A percentile compares a stretch with the other conserved stretches of the same genome.
phyloP scores from a whole-genome alignment of 2,888 invertebrate genomes.

The Mythimna albipuncta region DNA sequence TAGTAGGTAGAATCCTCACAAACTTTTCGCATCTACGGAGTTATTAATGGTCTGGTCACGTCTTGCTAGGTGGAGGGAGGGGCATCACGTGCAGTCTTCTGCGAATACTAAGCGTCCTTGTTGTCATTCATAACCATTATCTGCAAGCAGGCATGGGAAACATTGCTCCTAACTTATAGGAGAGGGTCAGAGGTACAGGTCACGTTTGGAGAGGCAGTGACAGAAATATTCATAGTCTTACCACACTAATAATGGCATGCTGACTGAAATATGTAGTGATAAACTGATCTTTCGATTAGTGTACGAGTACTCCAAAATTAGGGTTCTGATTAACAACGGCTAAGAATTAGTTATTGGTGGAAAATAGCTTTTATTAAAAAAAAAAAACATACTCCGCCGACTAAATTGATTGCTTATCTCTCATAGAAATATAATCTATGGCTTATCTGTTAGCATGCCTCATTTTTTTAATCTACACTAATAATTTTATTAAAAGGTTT shows the following conservation, averaged over 20 bases:
- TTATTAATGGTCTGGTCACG: constrained; percentile 54
- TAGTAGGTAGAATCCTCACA: constrained; percentile 12
- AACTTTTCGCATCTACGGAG: constrained; percentile 22
- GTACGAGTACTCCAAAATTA: constrained; percentile 20
- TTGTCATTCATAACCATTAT: constrained; percentile 63
- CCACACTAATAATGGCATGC: too few relatives aligned
- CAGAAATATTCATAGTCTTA: not conserved
- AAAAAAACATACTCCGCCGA: too few relatives aligned
- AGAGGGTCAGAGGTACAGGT: constrained; percentile 29
- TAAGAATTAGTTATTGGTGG: constrained; percentile 24
- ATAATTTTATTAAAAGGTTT: too few relatives aligned
- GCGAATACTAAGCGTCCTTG: constrained; percentile 51
- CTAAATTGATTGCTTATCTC: not conserved
- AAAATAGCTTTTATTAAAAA: not conserved
- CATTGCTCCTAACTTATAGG: constrained; percentile 21
- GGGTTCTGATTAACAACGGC: constrained; percentile 18
- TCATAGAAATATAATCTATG: too few relatives aligned
- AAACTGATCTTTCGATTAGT: constrained; percentile 23
- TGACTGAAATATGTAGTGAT: constrained; percentile 1
- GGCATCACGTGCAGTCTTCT: constrained; percentile 45
- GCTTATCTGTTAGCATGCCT: not conserved
- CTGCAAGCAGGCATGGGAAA: constrained; percentile 49
- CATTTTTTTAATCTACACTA: too few relatives aligned
- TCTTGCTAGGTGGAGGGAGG: constrained; percentile 20
- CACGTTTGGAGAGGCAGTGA: not conserved